Conservation (phyloP, 2,888 invertebrate species). For the Brachylomia viminalis region DNA sequence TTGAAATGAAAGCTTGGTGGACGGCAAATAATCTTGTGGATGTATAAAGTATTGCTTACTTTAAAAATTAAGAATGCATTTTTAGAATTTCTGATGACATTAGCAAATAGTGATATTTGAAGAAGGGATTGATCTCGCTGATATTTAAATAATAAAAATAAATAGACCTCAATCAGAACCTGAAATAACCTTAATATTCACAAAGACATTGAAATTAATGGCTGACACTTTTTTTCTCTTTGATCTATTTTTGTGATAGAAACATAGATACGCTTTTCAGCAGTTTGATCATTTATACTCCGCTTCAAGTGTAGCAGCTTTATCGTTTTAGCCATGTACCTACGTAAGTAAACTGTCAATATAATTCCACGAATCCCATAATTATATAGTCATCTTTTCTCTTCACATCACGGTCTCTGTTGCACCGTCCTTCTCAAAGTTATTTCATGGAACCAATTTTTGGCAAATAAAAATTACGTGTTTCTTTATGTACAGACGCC, state of each 20-base stretch:
- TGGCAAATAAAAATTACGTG: neutral
- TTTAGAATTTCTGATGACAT: neutral
- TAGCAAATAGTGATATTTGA: neutral
- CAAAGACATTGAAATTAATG: no score
- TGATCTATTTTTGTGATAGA: no score
- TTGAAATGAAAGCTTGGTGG: conserved; percentile 35
- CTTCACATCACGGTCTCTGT: neutral
- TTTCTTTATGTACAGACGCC: conserved; percentile 16
- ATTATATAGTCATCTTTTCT: neutral
- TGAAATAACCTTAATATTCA: no score
- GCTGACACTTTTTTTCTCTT: no score
- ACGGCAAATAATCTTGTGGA: conserved; percentile 22
- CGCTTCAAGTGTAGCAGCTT: no score
- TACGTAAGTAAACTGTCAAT: no score
- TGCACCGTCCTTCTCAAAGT: neutral
- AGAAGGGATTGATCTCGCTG: neutral
- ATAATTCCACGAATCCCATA: no score
- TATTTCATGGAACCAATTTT: no score
- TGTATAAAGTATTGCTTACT: conserved; percentile 4
- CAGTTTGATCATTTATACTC: no score
- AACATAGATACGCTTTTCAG: no score
- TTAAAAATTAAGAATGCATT: conserved; percentile 15
- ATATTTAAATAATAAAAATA: neutral
- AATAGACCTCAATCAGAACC: no score
- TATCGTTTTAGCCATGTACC: no score